A percentile compares a stretch with the other conserved stretches of the same genome.
Conservation (phyloP, 2,113 vertebrate genomes). For the Hemicordylus capensis region DNA sequence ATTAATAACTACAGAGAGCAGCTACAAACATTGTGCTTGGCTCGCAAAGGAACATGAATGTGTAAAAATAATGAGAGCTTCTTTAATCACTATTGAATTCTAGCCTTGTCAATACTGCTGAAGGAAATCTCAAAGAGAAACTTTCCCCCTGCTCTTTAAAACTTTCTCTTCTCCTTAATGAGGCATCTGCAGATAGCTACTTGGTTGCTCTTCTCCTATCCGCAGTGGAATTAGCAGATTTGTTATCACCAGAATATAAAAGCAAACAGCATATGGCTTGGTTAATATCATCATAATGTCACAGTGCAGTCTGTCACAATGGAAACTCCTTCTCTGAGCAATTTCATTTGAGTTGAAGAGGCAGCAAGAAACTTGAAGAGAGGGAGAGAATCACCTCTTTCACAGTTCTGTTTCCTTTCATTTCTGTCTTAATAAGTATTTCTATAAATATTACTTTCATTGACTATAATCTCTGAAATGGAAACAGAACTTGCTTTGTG, state of each 20-base stretch:
- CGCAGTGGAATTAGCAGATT: constrained; percentile 43
- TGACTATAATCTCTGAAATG: constrained; percentile 20
- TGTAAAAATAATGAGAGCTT: background rate
- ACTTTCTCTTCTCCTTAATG: constrained; percentile 29
- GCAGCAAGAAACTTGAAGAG: background rate
- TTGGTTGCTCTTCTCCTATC: constrained; percentile 40
- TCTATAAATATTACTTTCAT: constrained; percentile 39
- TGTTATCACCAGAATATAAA: constrained; percentile 40
- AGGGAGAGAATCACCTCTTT: constrained; percentile 16
- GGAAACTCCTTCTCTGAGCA: constrained; percentile 25
- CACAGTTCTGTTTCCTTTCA: constrained; percentile 9
- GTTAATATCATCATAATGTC: constrained; percentile 47
- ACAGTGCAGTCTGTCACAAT: constrained; percentile 50
- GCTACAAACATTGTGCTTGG: background rate
- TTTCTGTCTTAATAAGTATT: constrained; percentile 26
- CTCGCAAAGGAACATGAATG: constrained; percentile 15
- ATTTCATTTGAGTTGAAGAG: constrained; percentile 34
- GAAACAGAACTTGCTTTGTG: constrained; percentile 47
- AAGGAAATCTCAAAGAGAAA: constrained; percentile 9
- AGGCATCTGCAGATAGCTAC: constrained; percentile 36
- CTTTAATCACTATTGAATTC: background rate
- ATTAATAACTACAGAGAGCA: constrained; percentile 17
- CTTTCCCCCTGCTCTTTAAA: constrained; percentile 28
- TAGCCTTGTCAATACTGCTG: constrained; percentile 8
- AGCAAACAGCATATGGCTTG: constrained; percentile 60